Conservation (phyloP, 1,140 invertebrate genomes). For the Linepithema humile region DNA sequence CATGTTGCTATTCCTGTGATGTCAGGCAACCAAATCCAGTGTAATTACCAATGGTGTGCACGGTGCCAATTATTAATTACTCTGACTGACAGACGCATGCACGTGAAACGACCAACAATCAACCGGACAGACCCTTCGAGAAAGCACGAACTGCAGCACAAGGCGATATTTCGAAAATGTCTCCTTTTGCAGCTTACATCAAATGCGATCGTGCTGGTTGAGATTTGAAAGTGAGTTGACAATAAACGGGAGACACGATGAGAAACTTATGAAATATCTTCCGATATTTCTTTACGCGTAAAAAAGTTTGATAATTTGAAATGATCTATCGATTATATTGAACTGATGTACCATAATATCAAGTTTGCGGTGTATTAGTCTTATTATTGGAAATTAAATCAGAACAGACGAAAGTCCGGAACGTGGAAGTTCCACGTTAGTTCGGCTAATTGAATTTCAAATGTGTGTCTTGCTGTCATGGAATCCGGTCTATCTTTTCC, state of each 20-base stretch:
- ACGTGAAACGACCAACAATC: constrained; percentile 8
- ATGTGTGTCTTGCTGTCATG: constrained; percentile 35
- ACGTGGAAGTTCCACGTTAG: constrained; percentile 9
- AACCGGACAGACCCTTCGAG: background rate
- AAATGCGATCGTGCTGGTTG: background rate
- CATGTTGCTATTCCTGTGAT: background rate
- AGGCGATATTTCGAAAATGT: constrained; percentile 17
- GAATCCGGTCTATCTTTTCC: constrained; percentile 40
- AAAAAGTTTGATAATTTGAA: background rate
- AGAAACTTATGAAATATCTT: background rate
- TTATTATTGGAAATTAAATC: constrained; percentile 24
- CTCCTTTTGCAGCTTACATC: background rate
- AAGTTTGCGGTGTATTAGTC: constrained; percentile 6
- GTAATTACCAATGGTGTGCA: background rate
- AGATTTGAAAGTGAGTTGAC: constrained; percentile 3
- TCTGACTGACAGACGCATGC: background rate
- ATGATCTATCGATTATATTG: background rate
- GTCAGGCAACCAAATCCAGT: background rate
- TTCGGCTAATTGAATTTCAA: constrained; percentile 39
- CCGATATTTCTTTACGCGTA: background rate
- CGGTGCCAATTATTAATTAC: constrained; percentile 39
- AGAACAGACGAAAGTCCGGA: background rate
- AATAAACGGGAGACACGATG: background rate
- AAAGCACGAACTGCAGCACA: background rate
- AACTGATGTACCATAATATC: background rate